These are phyloP conservation scores for Rhyacophila evoluta DNA, from an alignment of 2,888 invertebrate species.

Conservation along the genomic window DNA sequence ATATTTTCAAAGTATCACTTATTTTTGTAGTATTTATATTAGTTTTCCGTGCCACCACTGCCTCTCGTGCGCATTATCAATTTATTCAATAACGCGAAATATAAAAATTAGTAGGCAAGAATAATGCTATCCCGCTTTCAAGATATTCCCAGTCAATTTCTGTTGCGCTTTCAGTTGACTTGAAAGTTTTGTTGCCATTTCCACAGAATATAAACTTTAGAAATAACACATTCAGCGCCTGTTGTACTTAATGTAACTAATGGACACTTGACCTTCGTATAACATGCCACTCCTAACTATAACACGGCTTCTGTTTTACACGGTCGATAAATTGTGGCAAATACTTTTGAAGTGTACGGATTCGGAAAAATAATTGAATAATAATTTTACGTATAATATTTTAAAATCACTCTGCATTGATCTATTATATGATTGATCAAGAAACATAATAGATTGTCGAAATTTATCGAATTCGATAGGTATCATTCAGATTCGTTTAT, in stretches of 20 bases:
- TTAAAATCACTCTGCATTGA: too few species aligned
- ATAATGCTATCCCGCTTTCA: constrained; percentile 51
- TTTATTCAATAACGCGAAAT: constrained; percentile 52
- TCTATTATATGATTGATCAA: too few species aligned
- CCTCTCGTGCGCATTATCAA: constrained; percentile 47
- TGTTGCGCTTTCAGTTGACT: constrained; percentile 35
- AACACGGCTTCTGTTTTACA: too few species aligned
- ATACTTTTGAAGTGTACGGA: too few species aligned
- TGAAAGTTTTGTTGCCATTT: constrained; percentile 34
- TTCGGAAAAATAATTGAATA: too few species aligned
- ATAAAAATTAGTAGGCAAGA: constrained; percentile 50
- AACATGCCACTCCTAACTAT: too few species aligned
- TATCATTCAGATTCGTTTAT: too few species aligned
- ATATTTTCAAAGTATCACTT: too few species aligned
- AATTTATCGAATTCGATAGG: too few species aligned
- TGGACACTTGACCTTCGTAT: neutral
- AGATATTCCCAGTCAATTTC: constrained; percentile 45
- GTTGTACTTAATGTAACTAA: neutral
- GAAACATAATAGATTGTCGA: too few species aligned
- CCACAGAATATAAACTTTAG: neutral
- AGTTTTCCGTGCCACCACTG: constrained; percentile 34
- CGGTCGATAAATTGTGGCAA: too few species aligned
- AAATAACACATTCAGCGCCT: neutral
- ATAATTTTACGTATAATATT: too few species aligned
- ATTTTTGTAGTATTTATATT: neutral